phyloP scores from a whole-genome alignment of 2,797 vertebrate genomes.

The Taenioides sp. region DNA sequence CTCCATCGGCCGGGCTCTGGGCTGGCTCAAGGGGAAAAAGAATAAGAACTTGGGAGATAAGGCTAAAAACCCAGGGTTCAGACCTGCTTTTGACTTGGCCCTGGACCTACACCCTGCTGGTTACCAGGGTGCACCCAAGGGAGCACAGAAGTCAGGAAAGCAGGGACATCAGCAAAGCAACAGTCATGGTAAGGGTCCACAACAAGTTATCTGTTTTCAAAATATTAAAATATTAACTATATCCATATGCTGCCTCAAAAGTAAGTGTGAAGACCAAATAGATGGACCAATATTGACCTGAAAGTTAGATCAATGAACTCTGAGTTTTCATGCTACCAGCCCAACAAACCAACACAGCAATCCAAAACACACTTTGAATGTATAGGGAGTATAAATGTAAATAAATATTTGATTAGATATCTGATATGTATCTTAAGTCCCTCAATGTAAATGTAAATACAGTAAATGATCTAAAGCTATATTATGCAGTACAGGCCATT shows the following conservation, averaged over 20 bases:
- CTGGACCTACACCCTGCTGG: conserved; percentile 53
- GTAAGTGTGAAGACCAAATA: background rate
- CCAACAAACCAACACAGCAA: too few species aligned
- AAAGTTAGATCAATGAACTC: too few species aligned
- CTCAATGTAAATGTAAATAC: background rate
- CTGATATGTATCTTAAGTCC: background rate
- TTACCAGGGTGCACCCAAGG: conserved; percentile 58
- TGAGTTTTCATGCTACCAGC: too few species aligned
- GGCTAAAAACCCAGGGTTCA: conserved; percentile 51
- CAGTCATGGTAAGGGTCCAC: conserved; percentile 52
- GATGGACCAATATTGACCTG: background rate
- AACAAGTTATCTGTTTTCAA: background rate
- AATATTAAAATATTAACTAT: background rate
- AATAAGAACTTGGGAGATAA: conserved; percentile 61
- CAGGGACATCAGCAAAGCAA: conserved; percentile 57
- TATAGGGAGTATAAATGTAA: too few species aligned
- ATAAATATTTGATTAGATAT: background rate
- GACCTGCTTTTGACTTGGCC: conserved; percentile 64
- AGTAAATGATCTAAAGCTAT: background rate
- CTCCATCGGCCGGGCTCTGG: conserved; percentile 84
- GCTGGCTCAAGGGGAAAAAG: conserved; percentile 87
- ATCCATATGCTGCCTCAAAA: background rate
- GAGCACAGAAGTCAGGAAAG: conserved; percentile 53
- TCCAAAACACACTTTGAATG: too few species aligned
- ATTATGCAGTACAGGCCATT: background rate